Base-by-base conservation (phyloP, 2,113 vertebrate genomes). In the Pelvicachromis taeniatus region DNA sequence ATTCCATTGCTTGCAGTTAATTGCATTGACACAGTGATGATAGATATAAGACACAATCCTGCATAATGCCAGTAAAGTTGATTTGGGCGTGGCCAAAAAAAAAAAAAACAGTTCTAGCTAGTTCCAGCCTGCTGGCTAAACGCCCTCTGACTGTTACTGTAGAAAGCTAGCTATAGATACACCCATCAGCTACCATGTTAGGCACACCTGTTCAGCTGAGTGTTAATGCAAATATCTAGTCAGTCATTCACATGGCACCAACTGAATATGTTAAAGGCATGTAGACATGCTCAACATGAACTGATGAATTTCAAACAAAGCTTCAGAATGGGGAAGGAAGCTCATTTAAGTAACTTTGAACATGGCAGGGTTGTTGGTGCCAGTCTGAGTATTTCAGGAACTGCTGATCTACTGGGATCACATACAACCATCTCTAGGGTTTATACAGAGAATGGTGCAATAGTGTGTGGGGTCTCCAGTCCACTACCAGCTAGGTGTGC, bases 161-260 rank as follows among this genome's bases (percentile, higher is more conserved):
- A 70, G 65, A 70, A 45, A 45, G 1, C 0, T 14, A 42, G 38
- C 38, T 70, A 70, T 4, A 19, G 4, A 52, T 45, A 0, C 21
- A 70, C 65, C 38, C 40, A 70, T 26, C 0, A 0, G 0, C 8
- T 1, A 45, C 3, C 26, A 26, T 4, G 13, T 42, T 42, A 42
- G 63, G n/a, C 40, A 42, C n/a, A 3, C 35, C 63, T 68, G 35
- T 68, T 42, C 4, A 68, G 12, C 7, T 70, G 13, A 42, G 13
- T 45, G 21, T 70, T 70, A 45, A 68, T 42, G 38, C n/a, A 9
- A 68, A 68, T 68, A 42, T 23, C 63, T 68, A 4, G 13, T 68
- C 35, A 42, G n/a, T 42, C n/a, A 68, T 11, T 68, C n/a, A 68
- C n/a, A 68, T 42, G 40, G n/a, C 14, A 68, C 38, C 3, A 42